Percentiles rank a stretch among this genome's conserved stretches.
These are phyloP conservation scores for Hesperia comma DNA, from an alignment of 2,888 invertebrate genomes.

Conservation along the genomic window DNA sequence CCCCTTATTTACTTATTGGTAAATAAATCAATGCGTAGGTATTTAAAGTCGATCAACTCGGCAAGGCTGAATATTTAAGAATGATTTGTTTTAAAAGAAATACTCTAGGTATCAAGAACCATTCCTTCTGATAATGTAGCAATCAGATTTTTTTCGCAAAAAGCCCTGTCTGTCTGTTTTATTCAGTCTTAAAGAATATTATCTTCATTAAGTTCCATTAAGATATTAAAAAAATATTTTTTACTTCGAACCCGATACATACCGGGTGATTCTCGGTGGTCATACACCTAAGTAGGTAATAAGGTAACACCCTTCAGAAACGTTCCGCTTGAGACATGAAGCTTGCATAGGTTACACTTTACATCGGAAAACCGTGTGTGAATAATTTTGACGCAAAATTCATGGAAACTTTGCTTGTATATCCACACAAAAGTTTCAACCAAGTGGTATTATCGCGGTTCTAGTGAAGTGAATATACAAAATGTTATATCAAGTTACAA, in stretches of 20 bases:
- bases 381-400: neutral
- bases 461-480: neutral
- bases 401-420: neutral
- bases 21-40: neutral
- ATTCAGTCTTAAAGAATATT: no score
- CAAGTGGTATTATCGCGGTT: neutral
- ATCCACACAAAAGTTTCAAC: neutral
- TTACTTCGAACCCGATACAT: no score
- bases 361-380: neutral
- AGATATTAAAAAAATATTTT: no score
- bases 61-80: neutral
- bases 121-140: no score
- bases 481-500: neutral
- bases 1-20: slow-evolving; percentile 12
- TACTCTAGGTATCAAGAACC: no score
- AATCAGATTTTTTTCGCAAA: no score
- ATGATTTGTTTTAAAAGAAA: neutral
- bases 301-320: no score
- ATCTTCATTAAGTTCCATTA: no score
- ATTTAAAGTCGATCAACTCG: neutral
- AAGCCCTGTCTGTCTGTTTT: no score
- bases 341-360: neutral
- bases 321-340: neutral
- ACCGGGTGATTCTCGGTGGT: no score
- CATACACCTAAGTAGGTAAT: no score